Percentiles rank a stretch among this genome's conserved stretches.
These are phyloP conservation scores for Gerris buenoi DNA, from an alignment of 1,140 invertebrate species.

Conservation along the genomic window DNA sequence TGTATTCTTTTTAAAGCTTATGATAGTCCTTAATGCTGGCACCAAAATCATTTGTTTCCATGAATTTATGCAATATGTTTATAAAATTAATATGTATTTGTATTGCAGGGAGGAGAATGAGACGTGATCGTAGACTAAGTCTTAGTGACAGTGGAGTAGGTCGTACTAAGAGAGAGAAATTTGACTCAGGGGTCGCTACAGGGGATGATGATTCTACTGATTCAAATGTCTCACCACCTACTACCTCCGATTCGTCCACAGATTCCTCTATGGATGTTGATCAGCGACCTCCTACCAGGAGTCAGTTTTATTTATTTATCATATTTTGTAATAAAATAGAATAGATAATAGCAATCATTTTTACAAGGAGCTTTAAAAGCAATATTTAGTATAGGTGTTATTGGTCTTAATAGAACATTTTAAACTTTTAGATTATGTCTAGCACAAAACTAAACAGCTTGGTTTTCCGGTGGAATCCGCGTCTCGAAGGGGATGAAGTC, in stretches of 20 bases:
- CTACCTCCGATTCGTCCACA: constrained; percentile 5
- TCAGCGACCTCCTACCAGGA: not conserved
- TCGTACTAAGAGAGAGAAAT: constrained; percentile 36
- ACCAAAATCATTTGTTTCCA: too few species aligned
- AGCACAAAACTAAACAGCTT: too few species aligned
- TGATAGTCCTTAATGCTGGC: constrained; percentile 2
- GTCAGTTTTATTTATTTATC: constrained; percentile 1
- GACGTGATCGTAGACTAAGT: not conserved
- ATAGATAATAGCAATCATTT: not conserved
- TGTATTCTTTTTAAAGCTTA: not conserved
- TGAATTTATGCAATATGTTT: too few species aligned
- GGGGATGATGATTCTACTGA: constrained; percentile 23
- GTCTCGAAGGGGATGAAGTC: too few species aligned
- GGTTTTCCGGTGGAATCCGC: too few species aligned
- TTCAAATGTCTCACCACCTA: constrained; percentile 13
- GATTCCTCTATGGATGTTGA: not conserved
- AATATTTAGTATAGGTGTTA: not conserved
- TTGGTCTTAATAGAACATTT: not conserved
- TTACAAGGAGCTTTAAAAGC: not conserved
- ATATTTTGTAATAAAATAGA: not conserved
- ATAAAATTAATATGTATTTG: too few species aligned
- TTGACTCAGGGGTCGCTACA: constrained; percentile 40
- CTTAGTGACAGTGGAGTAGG: constrained; percentile 13
- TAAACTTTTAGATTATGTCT: too few species aligned
- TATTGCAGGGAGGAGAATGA: constrained; percentile 11